Base-by-base conservation (phyloP, 2,888 invertebrate genomes). In the Hirudinaria manillensis region DNA sequence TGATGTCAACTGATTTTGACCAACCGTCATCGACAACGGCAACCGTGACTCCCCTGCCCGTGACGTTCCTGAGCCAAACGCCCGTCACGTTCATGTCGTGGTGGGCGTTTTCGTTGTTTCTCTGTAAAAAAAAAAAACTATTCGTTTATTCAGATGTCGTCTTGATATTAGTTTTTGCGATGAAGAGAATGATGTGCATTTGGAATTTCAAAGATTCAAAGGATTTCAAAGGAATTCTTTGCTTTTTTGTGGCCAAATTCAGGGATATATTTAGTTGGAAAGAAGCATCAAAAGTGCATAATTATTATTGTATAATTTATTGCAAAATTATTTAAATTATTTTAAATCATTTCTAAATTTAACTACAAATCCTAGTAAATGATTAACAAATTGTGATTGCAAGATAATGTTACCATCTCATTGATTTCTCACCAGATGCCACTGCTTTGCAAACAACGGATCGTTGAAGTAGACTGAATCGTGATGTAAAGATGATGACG, bases 21-120 rank as follows among this genome's bases (percentile, higher is more conserved):
- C 75, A 76, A 81, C 84, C 84, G 80, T 84, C 84, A 79, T 84
- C 84, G 16, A 84, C 82, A 1, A 85, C 83, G 75, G 83, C 82
- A 0, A 83, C 83, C 6, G 82, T 83, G 38, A 84, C 80, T 13
- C 84, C 84, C 34, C 72, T 68, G 0, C 85, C 85, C 21, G 84
- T 84, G 32, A 82, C 78, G 56, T 81, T 81, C 19, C 77, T 76
- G 65, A 77, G 77, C 84, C 84, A 84, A 6, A 84, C 82, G 10
- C 81, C 82, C 0, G 82, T 82, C 38, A 84, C 83, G 78, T 85
- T 84, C 70, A 84, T 80, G 76, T 85, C 84, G 80, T 81, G 81
- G 0, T 77, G 78, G 1, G 53, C 29, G 10, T 78, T 70, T n/a
- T 61, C n/a, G 19, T 66, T 29, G 74, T 84, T 84, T 6, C 77